Base-by-base conservation (phyloP, 2,888 invertebrate genomes). In the Sinodicranocentrus sp. region DNA sequence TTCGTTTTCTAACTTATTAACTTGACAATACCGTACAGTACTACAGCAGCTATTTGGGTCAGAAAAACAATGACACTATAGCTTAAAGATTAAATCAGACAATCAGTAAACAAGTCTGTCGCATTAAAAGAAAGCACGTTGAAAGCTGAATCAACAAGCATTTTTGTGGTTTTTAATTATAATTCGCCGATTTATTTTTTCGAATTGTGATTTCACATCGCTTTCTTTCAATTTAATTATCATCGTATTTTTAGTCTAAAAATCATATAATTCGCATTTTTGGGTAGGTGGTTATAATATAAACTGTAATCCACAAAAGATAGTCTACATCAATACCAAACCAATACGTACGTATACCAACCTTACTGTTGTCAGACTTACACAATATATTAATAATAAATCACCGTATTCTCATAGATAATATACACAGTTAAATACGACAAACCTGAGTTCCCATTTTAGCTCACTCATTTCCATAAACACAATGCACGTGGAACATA, bases 261-360 rank as follows among this genome's bases (percentile, higher is more conserved):
- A 76, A 76, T 48, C 61, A 48, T 59, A 44, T 39, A n/a, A 75
- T 75, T 75, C 48, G 26, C 52, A n/a, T n/a, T n/a, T 28, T 76
- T 44, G 28, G 19, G 65, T 21, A 54, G 25, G 25, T 25, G 52
- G 65, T 65, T 44, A 25, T 59, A 25, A 57, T 57, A 43, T 67
- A 48, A 15, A 67, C 28, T 23, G 67, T 44, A 67, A 67, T 59
- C 48, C 63, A 48, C 48, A 63, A 73, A 73, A 63, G 48, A 63
- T 72, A 59, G 21, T 61, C 57, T 23, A 21, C n/a, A 43, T 71
- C 71, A 71, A 59, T 72, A 72, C 59, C 72, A 72, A 39, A 23
- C 57, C 21, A 39, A 2, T 39, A 13, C 33, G 59, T 72, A 59
- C 26, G 57, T 57, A 57, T 57, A 57, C 57, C 57, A 57, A 59